A percentile compares a stretch with the other conserved stretches of the same genome.
phyloP scores from a whole-genome alignment of 2,797 vertebrate genomes.

The Eidolon dupreanum region DNA sequence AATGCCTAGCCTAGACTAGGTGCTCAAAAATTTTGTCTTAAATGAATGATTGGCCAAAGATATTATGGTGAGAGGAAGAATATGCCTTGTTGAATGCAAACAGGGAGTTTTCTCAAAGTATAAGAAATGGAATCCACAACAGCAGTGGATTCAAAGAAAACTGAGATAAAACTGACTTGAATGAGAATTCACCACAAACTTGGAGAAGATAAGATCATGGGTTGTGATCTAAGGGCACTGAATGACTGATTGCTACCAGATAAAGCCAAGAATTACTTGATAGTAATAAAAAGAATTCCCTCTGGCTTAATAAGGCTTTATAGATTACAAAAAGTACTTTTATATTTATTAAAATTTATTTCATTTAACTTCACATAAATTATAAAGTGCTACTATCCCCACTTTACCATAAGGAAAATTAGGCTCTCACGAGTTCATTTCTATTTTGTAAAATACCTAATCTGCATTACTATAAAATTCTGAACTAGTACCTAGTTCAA shows the following conservation, averaged over 20 bases:
- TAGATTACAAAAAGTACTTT: slow-evolving; percentile 37
- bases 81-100: neutral
- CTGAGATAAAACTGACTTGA: neutral
- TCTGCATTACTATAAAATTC: neutral
- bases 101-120: neutral
- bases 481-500: neutral
- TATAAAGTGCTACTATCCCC: slow-evolving; percentile 1
- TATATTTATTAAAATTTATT: slow-evolving; percentile 27
- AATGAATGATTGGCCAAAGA: slow-evolving; percentile 29
- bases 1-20: neutral
- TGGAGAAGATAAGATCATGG: neutral
- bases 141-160: slow-evolving; percentile 3
- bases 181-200: slow-evolving; percentile 47
- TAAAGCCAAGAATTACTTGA: slow-evolving; percentile 5
- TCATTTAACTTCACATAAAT: slow-evolving; percentile 5
- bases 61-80: neutral
- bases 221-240: neutral
- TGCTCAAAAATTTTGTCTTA: neutral
- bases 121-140: slow-evolving; percentile 24
- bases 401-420: neutral
- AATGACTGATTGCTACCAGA: neutral
- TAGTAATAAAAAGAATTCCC: neutral
- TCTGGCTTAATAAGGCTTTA: neutral
- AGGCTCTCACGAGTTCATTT: neutral
- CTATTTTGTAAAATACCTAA: slow-evolving; percentile 7